phyloP scores from a whole-genome alignment of 2,888 invertebrate genomes.

The Lepidocyrtinus sp. region DNA sequence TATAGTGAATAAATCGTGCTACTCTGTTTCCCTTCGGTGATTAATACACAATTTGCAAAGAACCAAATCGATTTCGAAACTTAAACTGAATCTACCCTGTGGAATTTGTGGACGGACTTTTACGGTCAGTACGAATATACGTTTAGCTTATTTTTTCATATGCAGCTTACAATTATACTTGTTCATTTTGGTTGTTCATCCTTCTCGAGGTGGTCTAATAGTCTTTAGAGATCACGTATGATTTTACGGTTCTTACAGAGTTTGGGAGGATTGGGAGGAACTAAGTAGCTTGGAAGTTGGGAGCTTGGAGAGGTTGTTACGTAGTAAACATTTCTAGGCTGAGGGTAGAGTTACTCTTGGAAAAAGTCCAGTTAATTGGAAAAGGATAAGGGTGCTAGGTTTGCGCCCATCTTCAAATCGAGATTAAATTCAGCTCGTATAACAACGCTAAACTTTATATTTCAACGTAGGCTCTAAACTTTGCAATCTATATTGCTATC shows the following conservation, averaged over 20 bases:
- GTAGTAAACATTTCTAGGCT: no score
- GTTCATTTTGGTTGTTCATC: neutral
- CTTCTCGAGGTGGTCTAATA: neutral
- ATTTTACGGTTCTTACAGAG: neutral
- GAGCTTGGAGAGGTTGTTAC: no score
- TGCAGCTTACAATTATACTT: neutral
- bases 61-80: no score
- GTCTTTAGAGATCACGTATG: neutral
- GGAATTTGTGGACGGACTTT: neutral
- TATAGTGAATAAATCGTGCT: no score
- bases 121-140: constrained; percentile 5
- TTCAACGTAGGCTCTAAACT: no score
- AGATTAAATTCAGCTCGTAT: neutral
- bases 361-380: constrained; percentile 2
- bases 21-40: no score
- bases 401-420: neutral
- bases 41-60: no score
- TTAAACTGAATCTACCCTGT: no score
- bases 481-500: no score
- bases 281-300: neutral
- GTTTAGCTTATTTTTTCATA: neutral
- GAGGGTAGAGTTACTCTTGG: neutral
- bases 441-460: no score
- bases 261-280: neutral
- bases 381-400: constrained; percentile 2